A percentile compares a stretch with the other conserved stretches of the same genome.
phyloP scores from a whole-genome alignment of 2,888 invertebrate genomes.

The Mactromeris polynyma region DNA sequence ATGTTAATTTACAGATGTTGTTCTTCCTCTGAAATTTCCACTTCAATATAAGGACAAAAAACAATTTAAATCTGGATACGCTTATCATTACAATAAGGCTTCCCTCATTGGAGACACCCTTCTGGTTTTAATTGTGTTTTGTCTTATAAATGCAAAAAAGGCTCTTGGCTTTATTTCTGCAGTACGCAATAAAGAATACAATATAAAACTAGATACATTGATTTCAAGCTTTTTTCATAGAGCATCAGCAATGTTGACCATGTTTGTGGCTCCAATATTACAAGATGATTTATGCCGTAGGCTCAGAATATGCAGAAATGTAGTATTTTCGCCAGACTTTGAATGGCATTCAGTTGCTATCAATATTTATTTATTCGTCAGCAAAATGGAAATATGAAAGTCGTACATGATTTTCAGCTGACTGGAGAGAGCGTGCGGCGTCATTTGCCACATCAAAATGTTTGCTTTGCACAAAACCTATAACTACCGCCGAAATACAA shows the following conservation, averaged over 20 bases:
- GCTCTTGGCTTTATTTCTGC: background rate
- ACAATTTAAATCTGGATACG: background rate
- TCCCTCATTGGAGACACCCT: background rate
- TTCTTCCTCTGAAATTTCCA: background rate
- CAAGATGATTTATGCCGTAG: no score
- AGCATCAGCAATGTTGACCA: background rate
- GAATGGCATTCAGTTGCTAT: no score
- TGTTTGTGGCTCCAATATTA: no score
- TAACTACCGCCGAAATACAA: no score
- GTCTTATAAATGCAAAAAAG: background rate
- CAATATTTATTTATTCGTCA: no score
- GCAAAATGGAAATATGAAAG: no score
- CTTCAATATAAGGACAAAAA: background rate
- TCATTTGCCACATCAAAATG: no score
- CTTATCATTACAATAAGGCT: background rate
- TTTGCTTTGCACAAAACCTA: no score
- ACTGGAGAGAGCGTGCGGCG: no score
- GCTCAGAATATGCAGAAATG: no score
- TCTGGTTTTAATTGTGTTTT: background rate
- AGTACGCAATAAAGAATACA: background rate
- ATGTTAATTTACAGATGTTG: background rate
- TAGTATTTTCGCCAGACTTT: no score
- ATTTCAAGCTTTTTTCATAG: background rate
- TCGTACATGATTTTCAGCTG: no score
- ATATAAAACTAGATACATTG: background rate